Evolutionary conservation across 2,797 vertebrate species (phyloP).

Genomic region (Saxicola maurus): DNA sequence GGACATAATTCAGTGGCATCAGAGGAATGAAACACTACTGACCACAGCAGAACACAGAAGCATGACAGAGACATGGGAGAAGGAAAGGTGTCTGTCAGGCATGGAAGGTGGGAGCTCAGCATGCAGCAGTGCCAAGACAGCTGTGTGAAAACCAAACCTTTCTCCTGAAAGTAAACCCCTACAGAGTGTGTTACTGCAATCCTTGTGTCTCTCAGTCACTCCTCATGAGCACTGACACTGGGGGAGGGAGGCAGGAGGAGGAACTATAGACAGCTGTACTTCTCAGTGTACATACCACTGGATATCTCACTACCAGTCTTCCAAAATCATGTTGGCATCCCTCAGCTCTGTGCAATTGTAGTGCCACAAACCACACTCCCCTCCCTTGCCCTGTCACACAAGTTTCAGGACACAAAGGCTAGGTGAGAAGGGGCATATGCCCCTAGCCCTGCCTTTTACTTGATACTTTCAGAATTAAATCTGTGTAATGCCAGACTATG

Average conservation of each 20-base stretch:
- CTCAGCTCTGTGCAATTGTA: neutral
- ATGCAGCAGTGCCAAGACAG: neutral
- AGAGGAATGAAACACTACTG: neutral
- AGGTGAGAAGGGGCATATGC: neutral
- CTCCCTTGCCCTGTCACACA: neutral
- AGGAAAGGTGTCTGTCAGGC: neutral
- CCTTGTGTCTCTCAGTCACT: constrained; percentile 16
- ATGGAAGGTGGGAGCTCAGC: neutral
- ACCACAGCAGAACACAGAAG: neutral
- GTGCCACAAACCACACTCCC: neutral
- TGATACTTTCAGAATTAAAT: neutral
- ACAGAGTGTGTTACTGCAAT: neutral
- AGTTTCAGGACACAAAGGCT: neutral
- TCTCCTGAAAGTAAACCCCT: neutral
- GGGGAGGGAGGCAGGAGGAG: neutral
- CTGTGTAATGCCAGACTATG: neutral
- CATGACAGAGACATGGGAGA: neutral
- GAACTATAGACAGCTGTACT: neutral
- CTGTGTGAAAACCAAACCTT: neutral
- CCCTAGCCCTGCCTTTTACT: neutral
- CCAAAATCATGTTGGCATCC: neutral
- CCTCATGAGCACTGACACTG: neutral
- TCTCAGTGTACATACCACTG: neutral
- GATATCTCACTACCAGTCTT: neutral
- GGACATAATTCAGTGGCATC: neutral